These are phyloP conservation scores for Dryocosmus kuriphilus DNA, from an alignment of 2,888 invertebrate species.

Conservation along the genomic window DNA sequence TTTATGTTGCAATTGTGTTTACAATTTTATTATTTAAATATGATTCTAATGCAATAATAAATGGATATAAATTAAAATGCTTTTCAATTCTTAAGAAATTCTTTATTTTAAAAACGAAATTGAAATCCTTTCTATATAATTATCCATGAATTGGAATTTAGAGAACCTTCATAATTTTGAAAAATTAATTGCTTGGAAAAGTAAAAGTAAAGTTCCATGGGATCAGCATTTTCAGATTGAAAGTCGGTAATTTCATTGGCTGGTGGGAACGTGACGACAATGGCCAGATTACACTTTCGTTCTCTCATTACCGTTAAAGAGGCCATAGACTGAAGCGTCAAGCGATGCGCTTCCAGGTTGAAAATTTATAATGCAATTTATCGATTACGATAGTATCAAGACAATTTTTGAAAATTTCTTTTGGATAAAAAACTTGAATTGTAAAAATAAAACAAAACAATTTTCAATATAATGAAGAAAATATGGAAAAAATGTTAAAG, in stretches of 20 bases:
- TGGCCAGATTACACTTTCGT: constrained; percentile 12
- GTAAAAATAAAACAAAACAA: too few relatives aligned
- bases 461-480: too few relatives aligned
- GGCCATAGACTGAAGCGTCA: background rate
- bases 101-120: background rate
- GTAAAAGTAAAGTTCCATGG: constrained; percentile 1
- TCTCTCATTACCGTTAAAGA: constrained; percentile 28
- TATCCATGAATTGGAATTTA: background rate
- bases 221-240: constrained; percentile 9
- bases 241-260: constrained; percentile 3
- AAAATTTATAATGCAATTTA: background rate
- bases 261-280: constrained; percentile 16
- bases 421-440: too few relatives aligned
- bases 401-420: too few relatives aligned
- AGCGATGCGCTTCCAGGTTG: background rate
- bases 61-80: background rate
- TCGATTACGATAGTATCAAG: background rate
- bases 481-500: too few relatives aligned
- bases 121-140: too few relatives aligned
- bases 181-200: background rate
- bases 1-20: background rate
- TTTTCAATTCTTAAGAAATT: background rate
- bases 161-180: background rate
- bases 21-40: too few relatives aligned
- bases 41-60: too few relatives aligned